A percentile compares a stretch with the other conserved stretches of the same genome.
Evolutionary conservation across 2,113 vertebrate species (phyloP).

Genomic region (Hypanus sabinus): DNA sequence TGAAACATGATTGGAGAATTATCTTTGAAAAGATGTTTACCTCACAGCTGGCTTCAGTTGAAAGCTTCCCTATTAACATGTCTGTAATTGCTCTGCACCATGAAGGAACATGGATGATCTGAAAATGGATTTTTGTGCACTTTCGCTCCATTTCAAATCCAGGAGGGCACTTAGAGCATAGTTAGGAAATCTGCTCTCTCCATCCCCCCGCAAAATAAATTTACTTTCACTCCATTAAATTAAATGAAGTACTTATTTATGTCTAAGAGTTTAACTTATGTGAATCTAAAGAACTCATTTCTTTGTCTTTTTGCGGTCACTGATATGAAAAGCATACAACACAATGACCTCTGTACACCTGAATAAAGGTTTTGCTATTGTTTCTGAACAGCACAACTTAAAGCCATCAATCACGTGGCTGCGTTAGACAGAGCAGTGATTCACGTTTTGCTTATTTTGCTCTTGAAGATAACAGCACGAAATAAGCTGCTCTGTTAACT

Average conservation of each 20-base stretch:
- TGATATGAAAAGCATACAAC: not conserved
- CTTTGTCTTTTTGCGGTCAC: not conserved
- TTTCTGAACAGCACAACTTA: not conserved
- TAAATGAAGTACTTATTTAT: not conserved
- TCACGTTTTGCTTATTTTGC: not conserved
- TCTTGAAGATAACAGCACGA: not conserved
- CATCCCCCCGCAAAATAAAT: not conserved
- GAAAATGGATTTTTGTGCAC: not conserved
- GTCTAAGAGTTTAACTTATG: too few species aligned
- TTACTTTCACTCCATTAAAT: not conserved
- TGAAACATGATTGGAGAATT: too few species aligned
- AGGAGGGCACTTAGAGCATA: not conserved
- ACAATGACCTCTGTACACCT: not conserved
- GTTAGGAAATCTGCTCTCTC: not conserved
- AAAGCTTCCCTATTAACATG: not conserved
- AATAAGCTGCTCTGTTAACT: not conserved
- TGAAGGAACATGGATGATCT: not conserved
- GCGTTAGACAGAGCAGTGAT: not conserved
- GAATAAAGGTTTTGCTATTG: not conserved
- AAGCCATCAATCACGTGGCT: not conserved
- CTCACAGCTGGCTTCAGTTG: not conserved
- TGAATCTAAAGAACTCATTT: not conserved
- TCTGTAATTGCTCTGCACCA: not conserved
- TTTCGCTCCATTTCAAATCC: not conserved
- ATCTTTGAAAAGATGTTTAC: not conserved